phyloP scores from a whole-genome alignment of 2,797 vertebrate genomes.

The Arrhamphus sclerolepis region DNA sequence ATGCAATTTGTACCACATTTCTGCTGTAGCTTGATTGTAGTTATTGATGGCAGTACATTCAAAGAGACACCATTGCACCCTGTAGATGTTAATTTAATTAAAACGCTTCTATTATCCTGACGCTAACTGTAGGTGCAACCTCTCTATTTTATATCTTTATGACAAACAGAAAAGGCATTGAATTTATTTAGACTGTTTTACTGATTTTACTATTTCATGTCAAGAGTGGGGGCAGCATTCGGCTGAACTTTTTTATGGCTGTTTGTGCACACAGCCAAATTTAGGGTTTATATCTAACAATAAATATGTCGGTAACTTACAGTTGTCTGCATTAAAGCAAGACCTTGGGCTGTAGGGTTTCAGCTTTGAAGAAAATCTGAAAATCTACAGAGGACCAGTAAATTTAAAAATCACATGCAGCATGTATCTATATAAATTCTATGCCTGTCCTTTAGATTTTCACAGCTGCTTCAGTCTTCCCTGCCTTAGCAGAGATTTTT shows the following conservation, averaged over 20 bases:
- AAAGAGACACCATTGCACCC: conserved; percentile 19
- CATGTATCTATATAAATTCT: conserved; percentile 25
- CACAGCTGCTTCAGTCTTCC: background rate
- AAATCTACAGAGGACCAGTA: conserved; percentile 10
- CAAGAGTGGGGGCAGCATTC: background rate
- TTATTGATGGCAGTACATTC: conserved; percentile 19
- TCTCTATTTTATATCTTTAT: conserved; percentile 34
- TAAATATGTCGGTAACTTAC: conserved; percentile 10
- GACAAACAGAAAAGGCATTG: conserved; percentile 15
- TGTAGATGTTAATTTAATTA: conserved; percentile 46
- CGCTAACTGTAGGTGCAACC: conserved; percentile 19
- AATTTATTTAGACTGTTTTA: conserved; percentile 46
- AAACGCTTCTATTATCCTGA: conserved; percentile 38
- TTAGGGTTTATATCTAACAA: conserved; percentile 13
- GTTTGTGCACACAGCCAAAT: conserved; percentile 14
- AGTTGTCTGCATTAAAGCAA: conserved; percentile 8
- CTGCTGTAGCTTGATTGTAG: conserved; percentile 9
- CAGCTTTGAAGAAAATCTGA: conserved; percentile 1
- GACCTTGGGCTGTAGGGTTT: background rate
- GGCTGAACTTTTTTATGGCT: conserved; percentile 7
- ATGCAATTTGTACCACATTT: background rate
- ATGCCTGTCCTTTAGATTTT: conserved; percentile 27
- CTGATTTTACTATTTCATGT: conserved; percentile 50
- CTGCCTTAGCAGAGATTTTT: conserved; percentile 3
- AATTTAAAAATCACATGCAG: conserved; percentile 19